A percentile compares a stretch with the other conserved stretches of the same genome.
These are phyloP conservation scores for Mayetiola destructor DNA, from an alignment of 2,888 invertebrate genomes.

Conservation along the genomic window DNA sequence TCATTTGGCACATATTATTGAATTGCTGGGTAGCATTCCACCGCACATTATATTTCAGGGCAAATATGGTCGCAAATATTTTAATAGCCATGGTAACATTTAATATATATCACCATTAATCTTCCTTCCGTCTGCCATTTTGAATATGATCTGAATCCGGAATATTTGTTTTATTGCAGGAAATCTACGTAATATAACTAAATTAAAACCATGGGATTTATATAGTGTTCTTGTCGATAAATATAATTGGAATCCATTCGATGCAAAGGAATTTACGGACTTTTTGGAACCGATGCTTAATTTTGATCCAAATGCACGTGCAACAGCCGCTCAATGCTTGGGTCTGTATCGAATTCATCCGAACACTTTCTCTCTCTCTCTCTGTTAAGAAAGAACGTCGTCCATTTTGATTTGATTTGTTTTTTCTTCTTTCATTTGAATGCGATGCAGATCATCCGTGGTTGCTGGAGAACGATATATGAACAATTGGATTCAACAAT, in stretches of 20 bases:
- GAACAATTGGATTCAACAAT: neutral
- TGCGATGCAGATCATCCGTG: slow-evolving; percentile 6
- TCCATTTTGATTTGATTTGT: neutral
- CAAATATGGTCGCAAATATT: slow-evolving; percentile 56
- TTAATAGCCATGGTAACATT: slow-evolving; percentile 48
- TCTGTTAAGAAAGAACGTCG: neutral
- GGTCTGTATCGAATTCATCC: neutral
- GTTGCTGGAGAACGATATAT: neutral
- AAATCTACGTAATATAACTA: slow-evolving; percentile 85
- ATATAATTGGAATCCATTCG: slow-evolving; percentile 84
- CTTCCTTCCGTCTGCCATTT: neutral
- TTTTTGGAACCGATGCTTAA: slow-evolving; percentile 95
- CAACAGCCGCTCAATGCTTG: slow-evolving; percentile 90
- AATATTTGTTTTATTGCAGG: slow-evolving; percentile 42
- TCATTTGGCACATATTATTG: slow-evolving; percentile 72
- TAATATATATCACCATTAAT: neutral
- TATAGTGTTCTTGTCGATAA: slow-evolving; percentile 90
- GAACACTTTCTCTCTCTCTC: neutral
- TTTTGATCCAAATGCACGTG: slow-evolving; percentile 84
- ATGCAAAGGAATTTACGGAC: slow-evolving; percentile 83
- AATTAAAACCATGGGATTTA: slow-evolving; percentile 91
- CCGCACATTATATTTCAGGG: slow-evolving; percentile 57
- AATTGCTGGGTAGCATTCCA: slow-evolving; percentile 65
- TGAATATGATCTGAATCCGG: neutral
- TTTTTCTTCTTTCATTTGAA: neutral